phyloP scores from a whole-genome alignment of 2,888 invertebrate species.

The Tipula vernalis region DNA sequence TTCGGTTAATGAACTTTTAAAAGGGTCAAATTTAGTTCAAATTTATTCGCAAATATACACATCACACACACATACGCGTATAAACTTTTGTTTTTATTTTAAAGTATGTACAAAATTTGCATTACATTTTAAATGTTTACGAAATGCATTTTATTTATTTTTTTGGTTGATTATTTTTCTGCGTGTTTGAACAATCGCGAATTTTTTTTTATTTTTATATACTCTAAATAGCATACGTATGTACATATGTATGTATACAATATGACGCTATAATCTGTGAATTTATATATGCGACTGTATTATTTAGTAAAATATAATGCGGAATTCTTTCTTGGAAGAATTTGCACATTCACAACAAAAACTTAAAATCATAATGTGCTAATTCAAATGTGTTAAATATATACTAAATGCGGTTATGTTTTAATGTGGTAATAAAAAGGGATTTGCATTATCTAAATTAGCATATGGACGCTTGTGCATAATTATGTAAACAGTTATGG shows the following conservation, averaged over 20 bases:
- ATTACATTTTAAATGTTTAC: background rate
- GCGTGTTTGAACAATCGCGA: background rate
- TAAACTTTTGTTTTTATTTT: background rate
- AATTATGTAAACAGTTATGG: background rate
- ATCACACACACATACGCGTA: background rate
- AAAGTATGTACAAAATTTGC: background rate
- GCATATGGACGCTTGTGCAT: background rate
- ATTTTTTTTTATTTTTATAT: background rate
- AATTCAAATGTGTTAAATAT: background rate
- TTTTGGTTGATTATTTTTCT: background rate
- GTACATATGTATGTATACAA: background rate
- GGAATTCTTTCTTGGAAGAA: background rate
- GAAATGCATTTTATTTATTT: background rate
- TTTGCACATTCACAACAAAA: background rate
- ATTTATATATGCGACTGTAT: background rate
- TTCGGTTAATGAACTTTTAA: background rate
- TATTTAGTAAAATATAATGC: background rate
- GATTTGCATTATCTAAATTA: background rate
- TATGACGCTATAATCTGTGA: background rate
- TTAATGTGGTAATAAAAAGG: background rate
- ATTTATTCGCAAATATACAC: background rate
- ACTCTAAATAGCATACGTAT: background rate
- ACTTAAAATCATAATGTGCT: background rate
- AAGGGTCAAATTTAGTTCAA: background rate
- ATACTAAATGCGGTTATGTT: background rate